These are phyloP conservation scores for Anisognathus igniventris DNA, from an alignment of 2,797 vertebrate species.

Conservation along the genomic window DNA sequence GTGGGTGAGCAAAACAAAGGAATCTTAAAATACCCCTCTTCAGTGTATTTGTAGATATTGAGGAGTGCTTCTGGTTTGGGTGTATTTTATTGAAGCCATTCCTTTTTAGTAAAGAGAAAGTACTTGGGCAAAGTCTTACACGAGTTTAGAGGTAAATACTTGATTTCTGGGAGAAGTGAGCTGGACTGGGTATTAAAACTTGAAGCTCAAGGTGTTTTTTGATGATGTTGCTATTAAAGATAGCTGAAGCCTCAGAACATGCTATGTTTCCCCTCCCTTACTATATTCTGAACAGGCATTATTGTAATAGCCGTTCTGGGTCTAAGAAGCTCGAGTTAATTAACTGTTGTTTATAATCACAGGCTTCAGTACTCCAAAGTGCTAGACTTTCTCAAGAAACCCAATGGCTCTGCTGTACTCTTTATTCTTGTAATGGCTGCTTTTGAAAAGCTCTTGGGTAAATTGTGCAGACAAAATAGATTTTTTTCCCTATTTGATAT, in stretches of 20 bases:
- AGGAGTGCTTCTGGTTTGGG: not conserved
- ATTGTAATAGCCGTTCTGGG: not conserved
- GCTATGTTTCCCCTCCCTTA: fast-evolving
- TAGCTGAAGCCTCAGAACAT: not conserved
- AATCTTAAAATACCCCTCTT: slow-evolving; percentile 13
- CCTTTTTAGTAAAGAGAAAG: not conserved
- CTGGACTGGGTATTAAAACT: not conserved
- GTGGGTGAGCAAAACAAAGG: not conserved
- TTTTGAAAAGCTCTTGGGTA: not conserved
- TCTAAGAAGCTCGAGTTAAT: not conserved
- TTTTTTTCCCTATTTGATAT: not conserved
- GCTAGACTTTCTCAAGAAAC: not conserved
- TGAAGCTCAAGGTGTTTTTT: not conserved
- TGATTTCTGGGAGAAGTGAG: not conserved
- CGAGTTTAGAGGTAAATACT: not conserved
- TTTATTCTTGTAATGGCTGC: not conserved
- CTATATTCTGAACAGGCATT: not conserved
- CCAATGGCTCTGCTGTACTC: not conserved
- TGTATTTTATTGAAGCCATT: not conserved
- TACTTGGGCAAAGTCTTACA: not conserved
- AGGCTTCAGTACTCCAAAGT: not conserved
- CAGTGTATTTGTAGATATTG: not conserved
- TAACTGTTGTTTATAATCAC: slow-evolving; percentile 17
- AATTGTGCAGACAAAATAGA: not conserved
- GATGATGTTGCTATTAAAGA: not conserved